Base-by-base conservation (phyloP, 2,888 invertebrate genomes). In the Blastobasis lacticolella region DNA sequence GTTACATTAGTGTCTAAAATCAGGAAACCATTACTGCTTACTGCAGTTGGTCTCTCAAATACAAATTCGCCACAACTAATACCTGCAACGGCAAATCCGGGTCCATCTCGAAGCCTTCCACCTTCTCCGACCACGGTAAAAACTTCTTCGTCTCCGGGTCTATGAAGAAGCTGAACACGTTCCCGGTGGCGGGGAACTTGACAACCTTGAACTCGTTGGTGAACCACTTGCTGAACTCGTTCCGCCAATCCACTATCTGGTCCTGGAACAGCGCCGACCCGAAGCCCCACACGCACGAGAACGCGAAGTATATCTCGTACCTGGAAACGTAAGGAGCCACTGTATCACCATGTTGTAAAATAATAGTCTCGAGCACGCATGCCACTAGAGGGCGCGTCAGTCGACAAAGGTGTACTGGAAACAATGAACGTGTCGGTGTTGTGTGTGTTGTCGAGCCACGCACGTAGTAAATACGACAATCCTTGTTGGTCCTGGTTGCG, bases 211-310 rank as follows among this genome's bases (percentile, higher is more conserved):
- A 98, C 81, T 98, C 98, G 59, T 93, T 94, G 23, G 91, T 89
- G 90, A 97, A 98, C 97, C 97, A 98, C 78, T 97, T 97, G 71
- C 94, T 95, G 76, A 98, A 98, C 72, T 98, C 98, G 62, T 94
- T 94, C 45, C 97, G 91, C 93, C 97, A 96, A 75, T 98, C 97
- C 4, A 94, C 90, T 45, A 96, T 86, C 88, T 97, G 94, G 85
- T 97, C 97, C 89, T 96, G 96, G 78, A 95, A 97, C 53, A 95
- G 90, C 0, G 94, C 92, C 0, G 97, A 96, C 1, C 98, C 98
- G 71, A 98, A 98, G 0, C 97, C 96, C 97, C 98, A 98, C 37
- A 97, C 91, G 51, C 93, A 90, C 38, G 94, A 92, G 74, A 97
- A 98, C 0, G 93, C 96, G 81, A 98, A 98, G 78, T 97, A 98